Evolutionary conservation across 2,113 vertebrate genomes (phyloP).

Genomic region (Podiceps cristatus): DNA sequence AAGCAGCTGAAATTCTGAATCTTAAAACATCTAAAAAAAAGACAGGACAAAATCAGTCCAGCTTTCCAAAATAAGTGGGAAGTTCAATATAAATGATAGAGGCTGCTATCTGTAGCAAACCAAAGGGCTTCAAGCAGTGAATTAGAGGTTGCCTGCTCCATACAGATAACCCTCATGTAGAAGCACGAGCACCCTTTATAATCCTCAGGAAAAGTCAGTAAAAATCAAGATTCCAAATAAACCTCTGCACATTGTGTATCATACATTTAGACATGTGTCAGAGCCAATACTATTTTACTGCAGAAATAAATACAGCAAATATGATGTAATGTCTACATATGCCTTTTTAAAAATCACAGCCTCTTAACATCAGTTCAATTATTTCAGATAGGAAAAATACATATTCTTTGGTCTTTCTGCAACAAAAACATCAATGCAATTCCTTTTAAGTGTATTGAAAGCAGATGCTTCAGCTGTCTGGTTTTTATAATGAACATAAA

Average conservation of each 20-base stretch:
- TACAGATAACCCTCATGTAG: background rate
- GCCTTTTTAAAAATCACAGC: background rate
- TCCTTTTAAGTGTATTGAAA: slow-evolving; percentile 33
- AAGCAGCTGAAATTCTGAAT: background rate
- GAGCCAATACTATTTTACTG: background rate
- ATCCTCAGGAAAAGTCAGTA: background rate
- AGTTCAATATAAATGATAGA: background rate
- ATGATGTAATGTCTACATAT: background rate
- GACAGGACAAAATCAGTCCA: background rate
- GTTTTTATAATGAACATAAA: background rate
- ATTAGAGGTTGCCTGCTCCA: background rate
- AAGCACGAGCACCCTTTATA: background rate
- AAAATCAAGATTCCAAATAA: slow-evolving; percentile 1
- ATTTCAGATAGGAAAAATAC: background rate
- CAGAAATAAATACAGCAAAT: background rate
- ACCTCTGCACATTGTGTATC: background rate
- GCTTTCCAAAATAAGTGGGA: background rate
- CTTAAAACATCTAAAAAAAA: background rate
- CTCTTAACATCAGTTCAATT: background rate
- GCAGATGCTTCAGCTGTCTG: slow-evolving; percentile 2
- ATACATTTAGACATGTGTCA: background rate
- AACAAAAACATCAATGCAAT: background rate
- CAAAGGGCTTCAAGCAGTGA: background rate
- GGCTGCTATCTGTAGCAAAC: background rate
- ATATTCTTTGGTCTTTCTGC: background rate